These are phyloP conservation scores for Corythornis leucogaster DNA, from an alignment of 2,797 vertebrate genomes.

Conservation along the genomic window DNA sequence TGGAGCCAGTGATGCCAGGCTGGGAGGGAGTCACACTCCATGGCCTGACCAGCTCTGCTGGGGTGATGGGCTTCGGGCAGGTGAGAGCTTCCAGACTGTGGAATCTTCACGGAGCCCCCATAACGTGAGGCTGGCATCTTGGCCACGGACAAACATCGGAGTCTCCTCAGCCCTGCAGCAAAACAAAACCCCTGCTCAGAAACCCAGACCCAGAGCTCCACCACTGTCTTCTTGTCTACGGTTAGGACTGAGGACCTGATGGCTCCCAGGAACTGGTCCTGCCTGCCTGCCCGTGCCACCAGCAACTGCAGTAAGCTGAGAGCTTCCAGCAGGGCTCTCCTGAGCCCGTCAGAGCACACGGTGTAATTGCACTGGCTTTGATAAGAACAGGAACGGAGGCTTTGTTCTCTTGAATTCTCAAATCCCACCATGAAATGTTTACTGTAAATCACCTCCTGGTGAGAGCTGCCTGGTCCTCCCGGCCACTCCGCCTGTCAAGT, in stretches of 20 bases:
- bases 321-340: background rate
- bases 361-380: background rate
- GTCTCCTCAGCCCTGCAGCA: background rate
- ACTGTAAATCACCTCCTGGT: background rate
- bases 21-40: no score
- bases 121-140: fast-evolving
- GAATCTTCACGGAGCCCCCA: fast-evolving
- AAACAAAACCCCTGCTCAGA: background rate
- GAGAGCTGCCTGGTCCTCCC: background rate
- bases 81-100: background rate
- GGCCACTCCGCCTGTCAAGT: background rate
- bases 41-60: background rate
- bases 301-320: background rate
- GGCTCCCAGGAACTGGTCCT: background rate
- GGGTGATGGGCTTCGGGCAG: background rate
- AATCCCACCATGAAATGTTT: background rate
- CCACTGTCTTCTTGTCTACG: fast-evolving
- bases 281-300: fast-evolving
- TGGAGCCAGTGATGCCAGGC: background rate
- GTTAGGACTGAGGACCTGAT: fast-evolving
- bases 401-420: background rate
- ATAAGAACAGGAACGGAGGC: background rate
- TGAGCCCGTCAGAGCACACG: fast-evolving
- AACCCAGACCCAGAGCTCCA: background rate
- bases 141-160: fast-evolving